These are phyloP conservation scores for Phylloscopus trochiloides DNA, from an alignment of 2,113 vertebrate species.

Conservation along the genomic window DNA sequence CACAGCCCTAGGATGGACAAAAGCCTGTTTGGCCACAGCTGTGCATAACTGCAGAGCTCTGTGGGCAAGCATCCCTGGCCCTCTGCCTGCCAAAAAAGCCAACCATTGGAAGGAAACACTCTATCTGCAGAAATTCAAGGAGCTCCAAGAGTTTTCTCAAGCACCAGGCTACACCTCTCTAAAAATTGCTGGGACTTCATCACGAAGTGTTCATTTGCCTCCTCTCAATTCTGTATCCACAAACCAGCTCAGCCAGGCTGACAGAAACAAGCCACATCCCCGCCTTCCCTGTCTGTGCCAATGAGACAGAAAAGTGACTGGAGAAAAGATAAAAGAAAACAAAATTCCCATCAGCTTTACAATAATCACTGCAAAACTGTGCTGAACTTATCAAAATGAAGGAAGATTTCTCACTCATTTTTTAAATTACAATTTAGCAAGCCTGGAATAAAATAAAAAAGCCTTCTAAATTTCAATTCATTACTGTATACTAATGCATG, in stretches of 20 bases:
- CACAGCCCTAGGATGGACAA: background rate
- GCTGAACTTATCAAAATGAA: background rate
- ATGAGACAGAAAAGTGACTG: rapidly evolving
- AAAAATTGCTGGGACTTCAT: background rate
- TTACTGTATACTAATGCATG: background rate
- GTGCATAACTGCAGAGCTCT: background rate
- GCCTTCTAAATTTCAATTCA: background rate
- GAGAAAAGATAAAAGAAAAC: background rate
- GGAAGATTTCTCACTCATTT: background rate
- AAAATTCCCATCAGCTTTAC: background rate
- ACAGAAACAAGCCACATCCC: background rate
- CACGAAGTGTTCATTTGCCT: background rate
- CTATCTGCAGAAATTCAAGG: background rate
- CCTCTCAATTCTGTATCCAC: background rate
- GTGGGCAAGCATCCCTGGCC: background rate
- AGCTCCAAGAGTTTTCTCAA: background rate
- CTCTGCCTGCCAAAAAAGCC: background rate
- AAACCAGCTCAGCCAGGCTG: background rate
- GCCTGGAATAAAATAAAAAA: background rate
- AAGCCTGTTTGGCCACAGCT: background rate
- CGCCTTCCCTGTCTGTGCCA: background rate
- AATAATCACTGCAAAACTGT: background rate
- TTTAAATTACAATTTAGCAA: background rate
- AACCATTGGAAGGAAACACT: background rate
- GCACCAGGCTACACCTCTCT: background rate